Conservation (phyloP, 2,797 vertebrate species). For the Pampus argenteus region DNA sequence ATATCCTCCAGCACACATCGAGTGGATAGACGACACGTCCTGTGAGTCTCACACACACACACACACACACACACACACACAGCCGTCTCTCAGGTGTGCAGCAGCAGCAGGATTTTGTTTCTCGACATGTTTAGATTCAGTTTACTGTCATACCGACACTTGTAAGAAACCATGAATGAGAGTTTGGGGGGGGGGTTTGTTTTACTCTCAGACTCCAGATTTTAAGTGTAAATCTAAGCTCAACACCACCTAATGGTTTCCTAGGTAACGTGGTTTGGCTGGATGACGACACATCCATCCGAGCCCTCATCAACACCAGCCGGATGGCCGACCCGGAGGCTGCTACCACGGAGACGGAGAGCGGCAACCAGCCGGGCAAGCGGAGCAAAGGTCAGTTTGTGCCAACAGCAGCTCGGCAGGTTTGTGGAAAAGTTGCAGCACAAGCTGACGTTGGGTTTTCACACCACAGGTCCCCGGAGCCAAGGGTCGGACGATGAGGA, state of each 20-base stretch:
- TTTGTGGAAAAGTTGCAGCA: no score
- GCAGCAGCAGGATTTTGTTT: no score
- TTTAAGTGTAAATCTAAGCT: no score
- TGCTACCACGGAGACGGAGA: slow-evolving; percentile 78
- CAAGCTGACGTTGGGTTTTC: neutral
- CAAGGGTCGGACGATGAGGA: slow-evolving; percentile 83
- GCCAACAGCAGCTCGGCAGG: neutral
- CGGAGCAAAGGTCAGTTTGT: slow-evolving; percentile 67
- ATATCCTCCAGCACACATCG: slow-evolving; percentile 96
- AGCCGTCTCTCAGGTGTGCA: no score
- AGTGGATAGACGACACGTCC: slow-evolving; percentile 96
- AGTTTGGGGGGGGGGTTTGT: no score
- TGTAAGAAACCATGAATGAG: no score
- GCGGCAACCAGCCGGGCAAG: slow-evolving; percentile 66
- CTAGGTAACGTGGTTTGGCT: slow-evolving; percentile 98
- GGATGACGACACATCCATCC: slow-evolving; percentile 93
- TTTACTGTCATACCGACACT: no score
- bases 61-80: slow-evolving; percentile 7
- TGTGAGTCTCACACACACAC: slow-evolving; percentile 86
- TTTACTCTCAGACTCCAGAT: no score
- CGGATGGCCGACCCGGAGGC: slow-evolving; percentile 87
- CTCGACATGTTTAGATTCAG: no score
- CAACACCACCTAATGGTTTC: slow-evolving; percentile 16
- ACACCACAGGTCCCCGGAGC: slow-evolving; percentile 56
- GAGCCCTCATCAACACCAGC: slow-evolving; percentile 95